Evolutionary conservation across 2,113 vertebrate species (phyloP), one percentile per base, ranked within the genome.

Genomic region (Sorex araneus): DNA sequence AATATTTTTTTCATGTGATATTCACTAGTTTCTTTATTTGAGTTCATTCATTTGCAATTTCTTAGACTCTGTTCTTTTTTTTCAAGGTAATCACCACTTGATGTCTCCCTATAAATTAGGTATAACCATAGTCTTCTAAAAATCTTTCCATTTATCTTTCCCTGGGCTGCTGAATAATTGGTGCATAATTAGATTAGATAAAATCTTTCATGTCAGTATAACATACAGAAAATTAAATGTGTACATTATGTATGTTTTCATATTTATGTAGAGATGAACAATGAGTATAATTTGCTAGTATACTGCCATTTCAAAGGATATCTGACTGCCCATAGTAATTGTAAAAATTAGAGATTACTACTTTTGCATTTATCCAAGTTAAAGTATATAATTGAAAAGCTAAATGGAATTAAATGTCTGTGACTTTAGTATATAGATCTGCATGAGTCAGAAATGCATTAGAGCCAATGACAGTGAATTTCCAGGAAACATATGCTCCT

Each of bases 301-400:
- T 63, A 90, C 66, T 94, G 40, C 64, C 23, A 78, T 30, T 64
- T 96, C 45, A 76, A 36, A 91, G 13, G 21, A 81, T 89, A 87
- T 43, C 19, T 75, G 89, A 81, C 16, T 90, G 43, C 25, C 74
- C 45, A 28, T 54, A 78, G 73, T 70, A 94, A 81, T 27, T 89
- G 7, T 91, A 87, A 93, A 78, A 78, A 75, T 69, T 82, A 54
- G 18, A 93, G 19, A 16, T 80, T 43, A 8, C 19, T 91, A 15
- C 15, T 64, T 89, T 3, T 64, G 47, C 90, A 84, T 80, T 89
- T 71, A 75, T 30, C 30, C 66, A 93, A 18, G 3, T 70, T 92
- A 34, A 91, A 91, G 40, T 64, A 57, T 57, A n/a, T 63, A 81
- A 88, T 89, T 89, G 89, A 2, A 57, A 67, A 95, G 90, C 97